Evolutionary conservation across 2,888 invertebrate genomes (phyloP).

Genomic region (Laothoe populi): DNA sequence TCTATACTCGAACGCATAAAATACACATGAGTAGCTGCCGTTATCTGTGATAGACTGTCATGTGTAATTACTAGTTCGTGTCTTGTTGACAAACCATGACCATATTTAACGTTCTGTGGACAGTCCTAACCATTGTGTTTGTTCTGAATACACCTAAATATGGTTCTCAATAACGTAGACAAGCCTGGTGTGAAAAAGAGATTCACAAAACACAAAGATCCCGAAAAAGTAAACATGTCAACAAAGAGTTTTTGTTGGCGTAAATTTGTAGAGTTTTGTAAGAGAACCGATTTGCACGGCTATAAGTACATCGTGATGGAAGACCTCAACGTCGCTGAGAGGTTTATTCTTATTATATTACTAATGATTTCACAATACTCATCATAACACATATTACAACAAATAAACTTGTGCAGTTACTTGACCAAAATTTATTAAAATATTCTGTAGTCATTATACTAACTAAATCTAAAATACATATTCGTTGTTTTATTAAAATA

Average conservation of each 20-base stretch:
- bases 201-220: background rate
- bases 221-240: slow-evolving; percentile 35
- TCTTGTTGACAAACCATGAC: slow-evolving; percentile 45
- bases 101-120: slow-evolving; percentile 43
- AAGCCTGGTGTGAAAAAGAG: background rate
- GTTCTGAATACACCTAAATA: background rate
- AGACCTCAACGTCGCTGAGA: slow-evolving; percentile 82
- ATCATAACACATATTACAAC: too few species aligned
- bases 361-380: too few species aligned
- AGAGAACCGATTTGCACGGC: slow-evolving; percentile 88
- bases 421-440: too few species aligned
- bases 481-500: too few species aligned
- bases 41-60: slow-evolving; percentile 53
- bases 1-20: background rate
- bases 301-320: slow-evolving; percentile 88
- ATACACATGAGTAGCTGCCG: background rate
- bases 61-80: slow-evolving; percentile 58
- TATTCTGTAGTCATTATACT: too few species aligned
- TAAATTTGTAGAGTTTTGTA: slow-evolving; percentile 85
- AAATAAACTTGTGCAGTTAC: too few species aligned
- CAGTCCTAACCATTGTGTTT: slow-evolving; percentile 25
- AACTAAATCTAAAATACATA: too few species aligned
- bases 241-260: slow-evolving; percentile 45
- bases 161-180: background rate
- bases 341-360: slow-evolving; percentile 67